phyloP scores from a whole-genome alignment of 1,140 invertebrate species.

The Drosophila chauvacae region DNA sequence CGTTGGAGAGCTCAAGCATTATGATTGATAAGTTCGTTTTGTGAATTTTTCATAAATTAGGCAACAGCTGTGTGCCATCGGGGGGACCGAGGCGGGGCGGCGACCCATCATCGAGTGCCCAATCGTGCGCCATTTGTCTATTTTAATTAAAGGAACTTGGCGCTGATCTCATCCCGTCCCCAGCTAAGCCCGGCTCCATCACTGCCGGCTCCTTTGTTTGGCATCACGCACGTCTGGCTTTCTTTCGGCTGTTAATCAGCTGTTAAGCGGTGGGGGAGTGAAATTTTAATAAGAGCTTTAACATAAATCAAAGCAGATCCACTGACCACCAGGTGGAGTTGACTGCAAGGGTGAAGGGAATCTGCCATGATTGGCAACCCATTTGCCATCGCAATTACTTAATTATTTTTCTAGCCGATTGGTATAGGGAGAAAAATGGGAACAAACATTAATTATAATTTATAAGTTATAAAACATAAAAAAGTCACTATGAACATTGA shows the following conservation, averaged over 20 bases:
- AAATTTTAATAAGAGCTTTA: conserved; percentile 76
- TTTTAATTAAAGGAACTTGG: conserved; percentile 75
- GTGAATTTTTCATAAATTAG: conserved; percentile 83
- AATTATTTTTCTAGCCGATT: conserved; percentile 44
- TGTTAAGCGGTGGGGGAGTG: conserved; percentile 23
- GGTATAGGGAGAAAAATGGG: no score
- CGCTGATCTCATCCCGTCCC: conserved; percentile 34
- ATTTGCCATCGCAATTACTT: conserved; percentile 66
- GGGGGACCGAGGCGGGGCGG: neutral
- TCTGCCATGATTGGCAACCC: conserved; percentile 58
- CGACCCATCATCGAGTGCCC: conserved; percentile 66
- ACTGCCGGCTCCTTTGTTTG: conserved; percentile 40
- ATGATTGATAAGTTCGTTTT: conserved; percentile 83
- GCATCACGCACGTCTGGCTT: conserved; percentile 63
- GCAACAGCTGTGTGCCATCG: conserved; percentile 55
- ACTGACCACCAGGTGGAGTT: conserved; percentile 68
- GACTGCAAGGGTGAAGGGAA: conserved; percentile 25
- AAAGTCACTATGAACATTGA: neutral
- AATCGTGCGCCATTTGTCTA: conserved; percentile 82
- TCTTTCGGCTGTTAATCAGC: conserved; percentile 66
- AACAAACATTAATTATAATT: neutral
- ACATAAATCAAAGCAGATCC: conserved; percentile 72
- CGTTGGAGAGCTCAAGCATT: conserved; percentile 56
- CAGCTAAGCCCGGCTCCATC: conserved; percentile 18
- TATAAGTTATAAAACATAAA: neutral